These are phyloP conservation scores for Brachionus rubens DNA, from an alignment of 1,140 invertebrate species.

Conservation along the genomic window DNA sequence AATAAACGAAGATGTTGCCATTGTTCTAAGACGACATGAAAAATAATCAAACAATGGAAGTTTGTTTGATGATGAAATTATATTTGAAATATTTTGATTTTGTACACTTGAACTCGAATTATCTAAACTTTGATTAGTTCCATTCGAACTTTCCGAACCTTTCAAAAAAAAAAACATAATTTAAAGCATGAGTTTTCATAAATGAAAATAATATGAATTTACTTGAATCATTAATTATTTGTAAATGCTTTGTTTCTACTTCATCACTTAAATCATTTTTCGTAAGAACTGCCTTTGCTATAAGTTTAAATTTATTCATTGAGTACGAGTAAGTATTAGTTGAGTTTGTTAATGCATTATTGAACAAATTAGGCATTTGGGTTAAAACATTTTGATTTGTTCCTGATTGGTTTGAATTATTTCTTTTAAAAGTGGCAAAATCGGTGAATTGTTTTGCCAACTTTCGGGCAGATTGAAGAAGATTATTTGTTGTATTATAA, in stretches of 20 bases:
- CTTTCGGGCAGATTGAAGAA: conserved; percentile 12
- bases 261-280: conserved; percentile 14
- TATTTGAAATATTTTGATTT: not conserved
- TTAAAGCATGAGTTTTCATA: too few species aligned
- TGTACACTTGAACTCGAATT: not conserved
- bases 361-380: conserved; percentile 36
- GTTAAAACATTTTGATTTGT: conserved; percentile 11
- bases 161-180: not conserved
- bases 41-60: conserved; percentile 29
- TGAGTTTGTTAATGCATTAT: conserved; percentile 25
- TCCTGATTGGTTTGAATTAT: not conserved
- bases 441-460: conserved; percentile 32
- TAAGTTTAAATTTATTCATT: conserved; percentile 33
- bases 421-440: conserved; percentile 18
- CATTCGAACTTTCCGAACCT: not conserved
- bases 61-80: conserved; percentile 4
- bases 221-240: conserved; percentile 7
- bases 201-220: not conserved
- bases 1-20: conserved; percentile 22
- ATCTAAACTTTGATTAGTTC: not conserved
- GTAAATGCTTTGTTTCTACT: conserved; percentile 4
- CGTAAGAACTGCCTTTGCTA: not conserved
- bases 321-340: conserved; percentile 28
- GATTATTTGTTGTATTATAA: conserved; percentile 27
- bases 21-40: not conserved